Conservation (phyloP, 2,797 vertebrate species). For the Crocodylus rhombifer region DNA sequence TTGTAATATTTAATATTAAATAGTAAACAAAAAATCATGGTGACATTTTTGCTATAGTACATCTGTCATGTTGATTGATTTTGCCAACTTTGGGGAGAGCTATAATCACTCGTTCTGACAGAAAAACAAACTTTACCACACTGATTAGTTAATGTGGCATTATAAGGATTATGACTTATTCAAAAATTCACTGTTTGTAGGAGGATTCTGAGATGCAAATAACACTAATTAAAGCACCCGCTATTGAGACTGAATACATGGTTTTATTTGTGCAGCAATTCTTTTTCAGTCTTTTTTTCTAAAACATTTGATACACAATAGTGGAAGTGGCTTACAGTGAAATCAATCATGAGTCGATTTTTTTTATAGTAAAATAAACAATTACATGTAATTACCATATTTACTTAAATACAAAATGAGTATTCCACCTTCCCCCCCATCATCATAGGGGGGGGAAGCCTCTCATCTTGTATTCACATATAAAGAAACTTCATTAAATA, state of each 20-base stretch:
- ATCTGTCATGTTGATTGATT: background rate
- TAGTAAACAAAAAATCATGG: background rate
- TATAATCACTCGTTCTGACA: background rate
- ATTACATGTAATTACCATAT: background rate
- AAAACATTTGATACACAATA: background rate
- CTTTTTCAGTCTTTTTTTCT: background rate
- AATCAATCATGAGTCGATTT: background rate
- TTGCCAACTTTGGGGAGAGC: background rate
- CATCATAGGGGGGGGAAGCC: no score
- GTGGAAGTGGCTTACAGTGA: background rate
- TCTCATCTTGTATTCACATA: no score
- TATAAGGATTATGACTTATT: background rate
- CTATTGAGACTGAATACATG: background rate
- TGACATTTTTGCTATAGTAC: background rate
- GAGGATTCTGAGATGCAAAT: background rate
- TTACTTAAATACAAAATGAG: background rate
- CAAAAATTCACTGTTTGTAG: background rate
- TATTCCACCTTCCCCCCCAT: background rate
- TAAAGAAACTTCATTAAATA: no score
- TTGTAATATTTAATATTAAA: no score
- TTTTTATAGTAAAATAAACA: background rate
- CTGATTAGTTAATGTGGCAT: background rate
- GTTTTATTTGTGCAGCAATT: constrained; percentile 3
- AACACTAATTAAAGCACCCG: background rate
- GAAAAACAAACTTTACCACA: background rate